Evolutionary conservation across 2,888 invertebrate species (phyloP).

Genomic region (Euzophera pinguis): DNA sequence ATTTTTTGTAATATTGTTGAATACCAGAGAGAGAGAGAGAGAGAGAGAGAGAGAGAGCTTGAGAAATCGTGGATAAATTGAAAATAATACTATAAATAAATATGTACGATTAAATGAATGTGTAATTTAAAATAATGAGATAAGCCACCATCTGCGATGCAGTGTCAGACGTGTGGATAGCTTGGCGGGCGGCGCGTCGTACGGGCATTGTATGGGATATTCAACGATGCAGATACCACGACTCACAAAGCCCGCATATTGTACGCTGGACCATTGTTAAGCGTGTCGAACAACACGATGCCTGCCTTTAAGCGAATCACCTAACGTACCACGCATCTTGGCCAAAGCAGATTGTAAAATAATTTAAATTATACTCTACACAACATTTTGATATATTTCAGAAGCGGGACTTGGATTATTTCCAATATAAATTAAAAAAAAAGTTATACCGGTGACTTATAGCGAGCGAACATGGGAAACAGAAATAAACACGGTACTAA

Average conservation of each 20-base stretch:
- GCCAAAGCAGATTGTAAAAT: conserved; percentile 3
- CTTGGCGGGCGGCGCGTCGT: conserved; percentile 35
- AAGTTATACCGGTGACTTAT: conserved; percentile 32
- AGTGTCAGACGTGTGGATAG: conserved; percentile 21
- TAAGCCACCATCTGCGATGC: conserved; percentile 28
- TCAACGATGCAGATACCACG: conserved; percentile 50
- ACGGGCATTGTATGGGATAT: conserved; percentile 46
- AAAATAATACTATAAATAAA: not conserved
- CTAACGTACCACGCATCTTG: conserved; percentile 14
- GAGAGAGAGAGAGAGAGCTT: too few relatives aligned
- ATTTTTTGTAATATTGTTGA: too few relatives aligned
- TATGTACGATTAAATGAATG: not conserved
- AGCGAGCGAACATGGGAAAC: conserved; percentile 27
- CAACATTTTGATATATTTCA: conserved; percentile 29
- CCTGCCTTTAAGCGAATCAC: conserved; percentile 53
- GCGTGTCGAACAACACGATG: conserved; percentile 55
- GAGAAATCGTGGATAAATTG: too few relatives aligned
- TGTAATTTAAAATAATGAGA: conserved; percentile 17
- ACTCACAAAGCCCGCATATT: conserved; percentile 68
- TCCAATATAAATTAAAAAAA: conserved; percentile 36
- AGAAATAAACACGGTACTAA: conserved; percentile 33
- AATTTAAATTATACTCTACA: not conserved
- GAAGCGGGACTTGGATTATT: conserved; percentile 32
- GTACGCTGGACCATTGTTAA: conserved; percentile 60
- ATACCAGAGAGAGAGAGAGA: too few relatives aligned